These are phyloP conservation scores for Patella vulgata DNA, from an alignment of 1,140 invertebrate species.

Conservation along the genomic window DNA sequence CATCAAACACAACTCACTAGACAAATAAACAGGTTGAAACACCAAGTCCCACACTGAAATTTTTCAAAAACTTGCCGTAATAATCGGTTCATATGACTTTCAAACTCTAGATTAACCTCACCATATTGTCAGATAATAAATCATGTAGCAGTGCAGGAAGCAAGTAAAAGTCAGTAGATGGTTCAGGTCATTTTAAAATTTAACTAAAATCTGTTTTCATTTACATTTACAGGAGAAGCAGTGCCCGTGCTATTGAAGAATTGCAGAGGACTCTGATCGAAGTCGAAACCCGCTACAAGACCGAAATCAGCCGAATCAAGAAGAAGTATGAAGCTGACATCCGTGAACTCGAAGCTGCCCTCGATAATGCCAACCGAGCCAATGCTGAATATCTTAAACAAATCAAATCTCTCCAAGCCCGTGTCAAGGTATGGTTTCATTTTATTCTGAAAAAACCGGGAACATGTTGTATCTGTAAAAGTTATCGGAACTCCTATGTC, in stretches of 20 bases:
- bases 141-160: no score
- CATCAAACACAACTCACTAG: no score
- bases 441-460: neutral
- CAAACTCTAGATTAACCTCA: no score
- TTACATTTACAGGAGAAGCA: conserved; percentile 55
- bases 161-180: no score
- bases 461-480: neutral
- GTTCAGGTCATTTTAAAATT: no score
- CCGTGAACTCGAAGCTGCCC: conserved; percentile 61
- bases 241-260: conserved; percentile 65
- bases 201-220: no score
- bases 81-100: no score
- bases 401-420: conserved; percentile 55
- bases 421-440: conserved; percentile 48
- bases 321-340: conserved; percentile 67
- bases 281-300: conserved; percentile 66
- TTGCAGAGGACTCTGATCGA: conserved; percentile 65
- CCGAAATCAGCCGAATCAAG: conserved; percentile 64
- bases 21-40: no score
- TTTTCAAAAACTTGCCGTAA: no score
- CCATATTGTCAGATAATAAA: no score
- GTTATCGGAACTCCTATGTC: no score
- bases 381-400: conserved; percentile 61
- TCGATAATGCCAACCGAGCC: conserved; percentile 63
- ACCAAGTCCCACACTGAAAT: no score